phyloP scores from a whole-genome alignment of 1,140 invertebrate species.

The Drosophila sucinea region DNA sequence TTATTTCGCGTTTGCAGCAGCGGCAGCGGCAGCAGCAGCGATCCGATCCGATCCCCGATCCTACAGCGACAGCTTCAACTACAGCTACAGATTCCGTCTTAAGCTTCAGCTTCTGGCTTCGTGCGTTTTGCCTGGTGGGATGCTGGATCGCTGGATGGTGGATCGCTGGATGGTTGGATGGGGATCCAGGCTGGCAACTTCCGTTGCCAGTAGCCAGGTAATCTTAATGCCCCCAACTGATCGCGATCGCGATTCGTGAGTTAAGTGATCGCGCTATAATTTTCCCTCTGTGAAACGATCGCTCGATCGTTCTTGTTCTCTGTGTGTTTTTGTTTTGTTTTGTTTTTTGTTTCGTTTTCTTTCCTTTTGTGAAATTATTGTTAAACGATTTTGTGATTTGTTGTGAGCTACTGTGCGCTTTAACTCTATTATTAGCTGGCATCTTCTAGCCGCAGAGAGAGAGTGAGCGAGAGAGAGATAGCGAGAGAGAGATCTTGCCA shows the following conservation, averaged over 20 bases:
- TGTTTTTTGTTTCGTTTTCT: conserved; percentile 21
- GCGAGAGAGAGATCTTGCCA: no score
- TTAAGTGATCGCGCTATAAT: conserved; percentile 83
- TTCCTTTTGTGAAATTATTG: conserved; percentile 72
- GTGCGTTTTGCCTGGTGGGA: conserved; percentile 52
- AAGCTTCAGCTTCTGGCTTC: conserved; percentile 41
- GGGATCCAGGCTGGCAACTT: conserved; percentile 52
- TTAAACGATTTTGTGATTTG: conserved; percentile 82
- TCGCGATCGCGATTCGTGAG: conserved; percentile 78
- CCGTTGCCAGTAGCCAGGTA: conserved; percentile 72
- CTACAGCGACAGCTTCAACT: not conserved
- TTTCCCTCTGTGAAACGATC: conserved; percentile 65
- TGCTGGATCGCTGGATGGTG: no score
- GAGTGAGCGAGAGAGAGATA: not conserved
- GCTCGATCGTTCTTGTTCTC: conserved; percentile 24
- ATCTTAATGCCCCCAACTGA: conserved; percentile 80
- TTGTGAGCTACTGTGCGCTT: conserved; percentile 74
- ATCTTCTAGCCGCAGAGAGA: conserved; percentile 27
- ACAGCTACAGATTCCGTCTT: conserved; percentile 11
- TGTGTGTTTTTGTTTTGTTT: conserved; percentile 20
- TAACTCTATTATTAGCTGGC: conserved; percentile 64
- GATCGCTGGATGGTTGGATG: no score
- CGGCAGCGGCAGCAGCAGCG: conserved; percentile 18
- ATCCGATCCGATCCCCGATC: not conserved
- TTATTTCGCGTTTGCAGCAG: conserved; percentile 65